Percentiles rank a stretch among this genome's conserved stretches.
phyloP scores from a whole-genome alignment of 2,113 vertebrate species.

The Lepus americanus region DNA sequence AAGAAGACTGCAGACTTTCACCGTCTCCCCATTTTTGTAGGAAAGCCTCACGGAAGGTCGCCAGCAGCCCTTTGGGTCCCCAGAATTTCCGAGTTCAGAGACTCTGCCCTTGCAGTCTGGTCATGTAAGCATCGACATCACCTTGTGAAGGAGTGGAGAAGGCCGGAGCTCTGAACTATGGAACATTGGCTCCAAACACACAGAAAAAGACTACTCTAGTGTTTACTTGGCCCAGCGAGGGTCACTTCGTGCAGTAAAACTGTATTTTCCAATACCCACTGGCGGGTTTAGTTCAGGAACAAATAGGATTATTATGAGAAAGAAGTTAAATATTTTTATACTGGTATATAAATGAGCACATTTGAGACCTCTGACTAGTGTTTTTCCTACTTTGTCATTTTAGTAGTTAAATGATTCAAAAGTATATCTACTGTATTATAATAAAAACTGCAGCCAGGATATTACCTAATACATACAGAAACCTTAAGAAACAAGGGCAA shows the following conservation, averaged over 20 bases:
- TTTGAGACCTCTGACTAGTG: background rate
- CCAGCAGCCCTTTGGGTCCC: fast-evolving
- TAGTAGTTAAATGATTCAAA: background rate
- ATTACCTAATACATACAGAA: background rate
- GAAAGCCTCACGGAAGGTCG: fast-evolving
- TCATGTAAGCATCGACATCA: background rate
- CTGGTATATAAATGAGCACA: background rate
- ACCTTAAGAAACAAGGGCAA: background rate
- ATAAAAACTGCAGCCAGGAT: background rate
- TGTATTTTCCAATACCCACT: background rate
- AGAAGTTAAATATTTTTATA: background rate
- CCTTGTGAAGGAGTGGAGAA: background rate
- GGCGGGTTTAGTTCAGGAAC: background rate
- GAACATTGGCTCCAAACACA: background rate
- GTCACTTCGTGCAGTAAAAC: background rate
- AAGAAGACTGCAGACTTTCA: no score
- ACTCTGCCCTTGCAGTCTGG: background rate
- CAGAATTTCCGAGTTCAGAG: fast-evolving
- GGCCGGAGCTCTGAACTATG: background rate
- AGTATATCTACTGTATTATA: background rate
- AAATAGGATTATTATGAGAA: background rate
- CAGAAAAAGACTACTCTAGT: background rate
- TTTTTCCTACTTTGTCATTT: conserved; percentile 7
- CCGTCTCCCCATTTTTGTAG: no score
- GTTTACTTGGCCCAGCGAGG: background rate